Evolutionary conservation across 2,797 vertebrate genomes (phyloP).

Genomic region (Microctenopoma lineatum): DNA sequence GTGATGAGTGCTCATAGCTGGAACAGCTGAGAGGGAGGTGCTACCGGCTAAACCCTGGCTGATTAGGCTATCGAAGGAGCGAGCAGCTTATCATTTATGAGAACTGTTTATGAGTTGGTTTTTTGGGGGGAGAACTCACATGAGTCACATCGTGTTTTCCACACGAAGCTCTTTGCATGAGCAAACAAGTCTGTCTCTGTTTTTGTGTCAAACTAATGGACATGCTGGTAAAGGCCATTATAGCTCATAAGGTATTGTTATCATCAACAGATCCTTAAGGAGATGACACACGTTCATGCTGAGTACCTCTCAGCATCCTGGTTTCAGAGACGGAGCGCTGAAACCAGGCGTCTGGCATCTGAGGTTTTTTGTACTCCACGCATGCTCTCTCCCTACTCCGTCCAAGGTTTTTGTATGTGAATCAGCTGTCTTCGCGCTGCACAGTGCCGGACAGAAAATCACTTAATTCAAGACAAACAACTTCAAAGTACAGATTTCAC

Average conservation of each 20-base stretch:
- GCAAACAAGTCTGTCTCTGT: constrained; percentile 13
- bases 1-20: constrained; percentile 52
- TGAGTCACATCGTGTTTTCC: constrained; percentile 37
- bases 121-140: neutral
- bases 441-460: constrained; percentile 49
- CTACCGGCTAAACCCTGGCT: constrained; percentile 32
- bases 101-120: constrained; percentile 14
- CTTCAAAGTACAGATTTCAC: constrained; percentile 60
- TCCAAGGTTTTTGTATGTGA: constrained; percentile 34
- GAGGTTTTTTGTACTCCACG: constrained; percentile 17
- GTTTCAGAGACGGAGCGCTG: constrained; percentile 17
- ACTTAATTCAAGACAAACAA: constrained; percentile 69
- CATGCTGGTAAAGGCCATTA: constrained; percentile 36
- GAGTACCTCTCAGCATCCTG: too few species aligned
- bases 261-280: constrained; percentile 28
- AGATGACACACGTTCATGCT: constrained; percentile 10
- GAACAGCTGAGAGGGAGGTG: constrained; percentile 39
- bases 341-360: constrained; percentile 19
- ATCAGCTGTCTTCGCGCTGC: constrained; percentile 32
- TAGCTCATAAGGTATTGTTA: constrained; percentile 31
- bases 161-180: constrained; percentile 22
- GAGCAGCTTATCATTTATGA: constrained; percentile 18
- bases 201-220: constrained; percentile 40
- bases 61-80: constrained; percentile 15
- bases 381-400: constrained; percentile 21